Base-by-base conservation (phyloP, 2,888 invertebrate species). In the Drosophila meridiana region DNA sequence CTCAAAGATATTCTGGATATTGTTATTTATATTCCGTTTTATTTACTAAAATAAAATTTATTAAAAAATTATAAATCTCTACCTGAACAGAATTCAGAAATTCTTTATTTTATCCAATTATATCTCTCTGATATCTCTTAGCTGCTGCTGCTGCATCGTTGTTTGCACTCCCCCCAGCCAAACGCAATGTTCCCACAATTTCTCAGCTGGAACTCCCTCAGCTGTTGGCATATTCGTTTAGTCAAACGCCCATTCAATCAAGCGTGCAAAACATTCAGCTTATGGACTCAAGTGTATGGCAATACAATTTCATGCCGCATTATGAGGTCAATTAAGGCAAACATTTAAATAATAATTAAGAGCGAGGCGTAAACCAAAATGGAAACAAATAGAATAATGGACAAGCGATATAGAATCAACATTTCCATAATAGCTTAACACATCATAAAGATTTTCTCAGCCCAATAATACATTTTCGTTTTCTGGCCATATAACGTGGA, bases 401-500 rank as follows among this genome's bases (percentile, higher is more conserved):
- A 45, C 59, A 52, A 48, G 28, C 34, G 64, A 55, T 65, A 68
- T 45, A 57, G 52, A 53, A 59, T 47, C 55, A 50, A 66, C 71
- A 50, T 65, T 75, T 74, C 55, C 53, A 70, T 73, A 85, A 87
- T 80, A 66, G 87, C 80, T 83, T 85, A 76, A 80, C 85, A 85
- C 76, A 67, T 85, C 90, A 67, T 85, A 83, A 85, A 85, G 73
- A 76, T 88, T 78, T 89, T 85, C 86, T 65, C 90, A 59, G 73
- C 57, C 63, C 62, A 77, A 83, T 77, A 81, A 72, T 66, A 77
- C 69, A 68, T 30, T 30, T 56, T 38, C n/a, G 11, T 56, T 40
- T n/a, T n/a, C 34, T 52, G 47, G 40, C 43, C 64, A 59, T 53
- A 50, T 58, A 75, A 38, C 36, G 30, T 42, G 40, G 42, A 57